Evolutionary conservation across 2,888 invertebrate species (phyloP), one percentile per base, ranked within the genome.

Genomic region (Sarcophaga subvicina): DNA sequence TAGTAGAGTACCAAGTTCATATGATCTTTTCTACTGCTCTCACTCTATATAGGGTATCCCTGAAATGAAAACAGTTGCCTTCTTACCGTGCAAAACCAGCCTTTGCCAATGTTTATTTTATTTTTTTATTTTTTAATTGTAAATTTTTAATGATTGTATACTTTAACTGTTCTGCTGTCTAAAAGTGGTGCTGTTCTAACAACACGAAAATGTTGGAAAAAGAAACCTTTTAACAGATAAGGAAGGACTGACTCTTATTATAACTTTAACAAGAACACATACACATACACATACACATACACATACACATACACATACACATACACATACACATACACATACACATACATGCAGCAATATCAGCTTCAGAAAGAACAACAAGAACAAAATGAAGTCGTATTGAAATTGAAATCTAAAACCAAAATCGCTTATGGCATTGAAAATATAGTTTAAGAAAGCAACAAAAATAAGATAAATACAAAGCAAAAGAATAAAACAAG

Each of bases 391-490:
- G 64, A 14, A 14, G 54, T 54, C 4, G 81, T 84, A 83, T 84
- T 87, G 84, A 88, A 89, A 85, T 88, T 88, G 89, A 89, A 89
- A 89, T 88, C 88, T 88, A 88, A 89, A 89, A 88, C 89, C 85
- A 69, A 88, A 89, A 85, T 85, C 83, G 86, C 88, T 85, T 88
- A 88, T 88, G 89, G 88, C 88, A 89, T 88, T 89, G 88, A 84
- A 88, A 88, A 88, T 85, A 85, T 76, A 81, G 69, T 79, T 82
- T 72, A 77, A 83, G 75, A 81, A 87, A 86, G 77, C 22, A 84
- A 84, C 72, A 64, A 59, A 47, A 75, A 17, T 12, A 69, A 64
- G 69, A 70, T 8, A 73, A 73, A 64, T 6, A 37, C 37, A 37
- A 37, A 10, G 10, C 37, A 37, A 37, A 60, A 79, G 22, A 71